Conservation (phyloP, 2,113 vertebrate genomes). For the Thoracochromis brauschi region DNA sequence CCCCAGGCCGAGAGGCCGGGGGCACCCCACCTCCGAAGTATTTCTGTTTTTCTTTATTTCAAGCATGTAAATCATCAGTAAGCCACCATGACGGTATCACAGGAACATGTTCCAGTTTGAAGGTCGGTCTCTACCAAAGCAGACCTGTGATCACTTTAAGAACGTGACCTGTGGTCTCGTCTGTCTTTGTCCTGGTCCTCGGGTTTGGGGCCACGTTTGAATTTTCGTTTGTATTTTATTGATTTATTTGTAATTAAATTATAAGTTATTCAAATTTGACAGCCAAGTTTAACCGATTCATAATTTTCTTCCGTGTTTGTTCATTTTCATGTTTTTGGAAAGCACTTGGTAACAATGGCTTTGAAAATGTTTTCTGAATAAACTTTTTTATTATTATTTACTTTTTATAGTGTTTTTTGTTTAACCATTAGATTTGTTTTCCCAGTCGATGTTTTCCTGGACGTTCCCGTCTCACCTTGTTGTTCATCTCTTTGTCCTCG, state of each 20-base stretch:
- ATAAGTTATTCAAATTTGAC: accelerated
- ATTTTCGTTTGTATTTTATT: accelerated
- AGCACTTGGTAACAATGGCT: background rate
- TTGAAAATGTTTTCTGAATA: accelerated
- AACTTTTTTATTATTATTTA: accelerated
- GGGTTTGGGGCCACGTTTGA: accelerated
- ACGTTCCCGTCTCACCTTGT: background rate
- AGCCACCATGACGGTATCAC: accelerated
- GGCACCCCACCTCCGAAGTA: too few relatives aligned
- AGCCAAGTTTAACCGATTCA: accelerated
- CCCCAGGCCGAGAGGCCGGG: too few relatives aligned
- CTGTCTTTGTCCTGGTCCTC: background rate
- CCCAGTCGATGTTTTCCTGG: accelerated
- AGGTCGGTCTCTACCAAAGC: background rate
- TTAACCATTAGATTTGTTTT: background rate
- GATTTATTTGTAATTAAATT: background rate
- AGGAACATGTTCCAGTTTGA: accelerated
- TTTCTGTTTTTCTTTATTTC: accelerated
- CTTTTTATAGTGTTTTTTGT: background rate
- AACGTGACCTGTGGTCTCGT: accelerated
- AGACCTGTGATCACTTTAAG: background rate
- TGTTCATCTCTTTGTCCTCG: background rate
- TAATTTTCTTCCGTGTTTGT: accelerated
- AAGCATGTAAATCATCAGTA: background rate
- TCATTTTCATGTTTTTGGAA: accelerated